Evolutionary conservation across 1,140 invertebrate species (phyloP).

Genomic region (Manduca sexta): DNA sequence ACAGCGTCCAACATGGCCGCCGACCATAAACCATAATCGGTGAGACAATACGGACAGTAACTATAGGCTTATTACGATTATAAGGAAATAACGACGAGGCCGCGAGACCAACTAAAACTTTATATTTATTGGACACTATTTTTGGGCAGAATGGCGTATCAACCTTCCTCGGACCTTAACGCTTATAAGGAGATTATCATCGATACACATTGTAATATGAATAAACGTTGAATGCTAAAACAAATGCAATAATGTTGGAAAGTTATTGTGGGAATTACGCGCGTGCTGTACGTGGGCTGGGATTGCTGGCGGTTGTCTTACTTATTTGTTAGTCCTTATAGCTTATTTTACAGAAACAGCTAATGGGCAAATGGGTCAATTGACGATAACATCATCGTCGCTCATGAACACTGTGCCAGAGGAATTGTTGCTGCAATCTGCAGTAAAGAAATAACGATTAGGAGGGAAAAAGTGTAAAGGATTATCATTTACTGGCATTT

Average conservation of each 20-base stretch:
- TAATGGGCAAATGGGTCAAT: no score
- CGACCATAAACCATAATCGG: slow-evolving; percentile 31
- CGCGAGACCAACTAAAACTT: slow-evolving; percentile 36
- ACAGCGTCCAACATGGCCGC: slow-evolving; percentile 25
- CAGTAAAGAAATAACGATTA: no score
- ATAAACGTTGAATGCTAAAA: slow-evolving; percentile 3
- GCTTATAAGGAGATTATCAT: slow-evolving; percentile 35
- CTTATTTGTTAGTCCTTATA: no score
- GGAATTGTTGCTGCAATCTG: no score
- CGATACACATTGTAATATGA: slow-evolving; percentile 28
- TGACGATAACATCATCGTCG: no score
- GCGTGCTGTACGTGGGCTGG: background rate
- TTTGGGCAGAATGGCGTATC: slow-evolving; percentile 29
- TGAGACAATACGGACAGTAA: slow-evolving; percentile 36
- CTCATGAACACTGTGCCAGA: no score
- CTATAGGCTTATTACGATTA: slow-evolving; percentile 46
- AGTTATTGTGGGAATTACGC: no score
- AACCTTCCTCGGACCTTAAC: slow-evolving; percentile 10
- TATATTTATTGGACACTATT: slow-evolving; percentile 43
- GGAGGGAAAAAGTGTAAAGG: no score
- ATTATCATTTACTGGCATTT: no score
- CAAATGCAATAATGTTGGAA: background rate
- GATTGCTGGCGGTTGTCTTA: background rate
- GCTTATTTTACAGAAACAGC: no score
- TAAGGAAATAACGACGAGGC: slow-evolving; percentile 51